phyloP scores from a whole-genome alignment of 2,888 invertebrate species.

The Chrysolina oricalcia region DNA sequence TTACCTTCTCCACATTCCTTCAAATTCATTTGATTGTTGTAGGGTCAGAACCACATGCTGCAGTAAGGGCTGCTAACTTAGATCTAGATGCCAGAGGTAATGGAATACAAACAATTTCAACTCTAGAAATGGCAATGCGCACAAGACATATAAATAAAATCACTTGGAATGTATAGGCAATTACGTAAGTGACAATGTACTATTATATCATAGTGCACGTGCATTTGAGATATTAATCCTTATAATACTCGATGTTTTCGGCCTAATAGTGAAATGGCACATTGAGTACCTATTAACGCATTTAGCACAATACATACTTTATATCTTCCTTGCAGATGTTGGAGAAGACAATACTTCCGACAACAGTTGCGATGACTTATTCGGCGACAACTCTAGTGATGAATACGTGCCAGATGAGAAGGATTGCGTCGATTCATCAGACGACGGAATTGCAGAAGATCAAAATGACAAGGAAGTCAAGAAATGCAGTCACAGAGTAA shows the following conservation, averaged over 20 bases:
- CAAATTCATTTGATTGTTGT: too few relatives aligned
- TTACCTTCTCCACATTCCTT: background rate
- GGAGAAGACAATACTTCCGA: background rate
- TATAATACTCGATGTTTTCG: background rate
- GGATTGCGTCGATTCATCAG: background rate
- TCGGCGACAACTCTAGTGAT: slow-evolving; percentile 4
- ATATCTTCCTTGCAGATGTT: slow-evolving; percentile 4
- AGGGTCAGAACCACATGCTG: background rate
- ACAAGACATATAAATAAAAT: background rate
- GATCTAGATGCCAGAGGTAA: slow-evolving; percentile 5
- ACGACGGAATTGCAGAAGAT: background rate
- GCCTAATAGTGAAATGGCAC: slow-evolving; percentile 1
- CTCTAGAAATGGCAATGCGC: background rate
- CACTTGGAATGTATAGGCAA: background rate
- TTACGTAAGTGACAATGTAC: background rate
- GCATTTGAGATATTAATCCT: background rate
- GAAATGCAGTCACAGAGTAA: too few relatives aligned
- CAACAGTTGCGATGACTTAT: background rate
- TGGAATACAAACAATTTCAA: background rate
- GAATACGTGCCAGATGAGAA: slow-evolving; percentile 5
- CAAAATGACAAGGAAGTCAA: too few relatives aligned
- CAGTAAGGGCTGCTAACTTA: background rate
- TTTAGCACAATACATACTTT: background rate
- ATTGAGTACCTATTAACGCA: slow-evolving; percentile 3
- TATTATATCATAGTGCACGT: background rate